Evolutionary conservation across 2,888 invertebrate genomes (phyloP).

Genomic region (Galeopsomyia nigrocyanea): DNA sequence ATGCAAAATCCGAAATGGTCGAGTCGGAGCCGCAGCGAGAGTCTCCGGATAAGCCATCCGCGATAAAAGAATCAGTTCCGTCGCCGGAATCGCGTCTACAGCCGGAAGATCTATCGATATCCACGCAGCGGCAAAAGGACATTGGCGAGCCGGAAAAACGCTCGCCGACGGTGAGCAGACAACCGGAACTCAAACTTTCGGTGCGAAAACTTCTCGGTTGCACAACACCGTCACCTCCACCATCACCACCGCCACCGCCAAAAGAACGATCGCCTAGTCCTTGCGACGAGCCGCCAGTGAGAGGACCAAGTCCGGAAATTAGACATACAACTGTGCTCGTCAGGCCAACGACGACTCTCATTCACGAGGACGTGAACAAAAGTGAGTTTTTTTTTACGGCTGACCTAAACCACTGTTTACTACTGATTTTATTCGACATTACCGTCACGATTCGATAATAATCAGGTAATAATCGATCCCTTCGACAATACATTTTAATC

Average conservation of each 20-base stretch:
- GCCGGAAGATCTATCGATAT: slow-evolving; percentile 62
- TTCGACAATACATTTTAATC: too few relatives aligned
- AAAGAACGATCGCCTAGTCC: slow-evolving; percentile 55
- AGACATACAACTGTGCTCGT: slow-evolving; percentile 14
- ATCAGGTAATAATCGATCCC: too few relatives aligned
- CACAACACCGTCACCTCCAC: slow-evolving; percentile 62
- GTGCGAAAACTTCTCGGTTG: slow-evolving; percentile 63
- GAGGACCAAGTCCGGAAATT: slow-evolving; percentile 46
- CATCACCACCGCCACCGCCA: slow-evolving; percentile 60
- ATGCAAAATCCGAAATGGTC: slow-evolving; percentile 49
- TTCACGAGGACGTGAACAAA: slow-evolving; percentile 31
- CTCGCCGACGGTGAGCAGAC: slow-evolving; percentile 49
- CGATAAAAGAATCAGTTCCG: slow-evolving; percentile 48
- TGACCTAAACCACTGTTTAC: too few relatives aligned
- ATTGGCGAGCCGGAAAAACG: slow-evolving; percentile 35
- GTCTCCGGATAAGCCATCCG: background rate
- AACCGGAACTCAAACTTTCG: slow-evolving; percentile 63
- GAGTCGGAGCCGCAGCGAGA: slow-evolving; percentile 42
- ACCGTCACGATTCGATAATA: too few relatives aligned
- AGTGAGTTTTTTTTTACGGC: too few relatives aligned
- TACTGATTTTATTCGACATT: too few relatives aligned
- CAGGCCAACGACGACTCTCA: slow-evolving; percentile 13
- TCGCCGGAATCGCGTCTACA: slow-evolving; percentile 61
- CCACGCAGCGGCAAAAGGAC: slow-evolving; percentile 46
- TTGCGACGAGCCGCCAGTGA: slow-evolving; percentile 22